Percentiles rank a stretch among this genome's conserved stretches.
These are phyloP conservation scores for Amiota communis DNA, from an alignment of 2,888 invertebrate genomes.

Conservation along the genomic window DNA sequence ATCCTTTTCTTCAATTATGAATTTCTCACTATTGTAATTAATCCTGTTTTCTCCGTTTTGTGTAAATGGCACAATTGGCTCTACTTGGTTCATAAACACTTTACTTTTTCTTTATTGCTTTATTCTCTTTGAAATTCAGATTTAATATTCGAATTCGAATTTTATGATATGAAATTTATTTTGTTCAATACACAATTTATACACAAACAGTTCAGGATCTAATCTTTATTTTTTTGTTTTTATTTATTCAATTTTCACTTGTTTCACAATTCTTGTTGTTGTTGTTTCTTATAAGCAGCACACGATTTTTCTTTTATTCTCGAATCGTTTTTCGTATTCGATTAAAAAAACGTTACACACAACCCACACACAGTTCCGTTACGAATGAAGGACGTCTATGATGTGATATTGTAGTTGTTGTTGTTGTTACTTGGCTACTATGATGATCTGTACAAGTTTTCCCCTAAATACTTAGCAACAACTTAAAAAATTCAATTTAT, in stretches of 20 bases:
- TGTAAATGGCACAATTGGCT: conserved; percentile 7
- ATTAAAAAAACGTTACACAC: conserved; percentile 20
- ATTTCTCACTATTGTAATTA: too few relatives aligned
- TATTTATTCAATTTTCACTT: not conserved
- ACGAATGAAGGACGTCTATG: not conserved
- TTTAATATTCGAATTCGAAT: not conserved
- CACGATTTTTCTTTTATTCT: too few relatives aligned
- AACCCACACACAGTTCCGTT: conserved; percentile 23
- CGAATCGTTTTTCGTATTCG: conserved; percentile 46
- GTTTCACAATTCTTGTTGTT: not conserved
- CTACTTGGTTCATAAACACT: not conserved
- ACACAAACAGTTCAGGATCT: not conserved
- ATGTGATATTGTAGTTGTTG: too few relatives aligned
- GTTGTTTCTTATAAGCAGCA: not conserved
- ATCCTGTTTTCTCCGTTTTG: not conserved
- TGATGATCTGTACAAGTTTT: too few relatives aligned
- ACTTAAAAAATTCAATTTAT: not conserved
- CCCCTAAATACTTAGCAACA: not conserved
- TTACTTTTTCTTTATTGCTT: not conserved
- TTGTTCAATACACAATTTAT: too few relatives aligned
- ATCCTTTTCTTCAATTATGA: not conserved
- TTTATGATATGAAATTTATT: too few relatives aligned
- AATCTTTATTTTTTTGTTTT: conserved; percentile 5
- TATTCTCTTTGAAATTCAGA: not conserved
- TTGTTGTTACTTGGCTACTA: too few relatives aligned